Evolutionary conservation across 2,113 vertebrate genomes (phyloP).

Genomic region (Hipposideros armiger): DNA sequence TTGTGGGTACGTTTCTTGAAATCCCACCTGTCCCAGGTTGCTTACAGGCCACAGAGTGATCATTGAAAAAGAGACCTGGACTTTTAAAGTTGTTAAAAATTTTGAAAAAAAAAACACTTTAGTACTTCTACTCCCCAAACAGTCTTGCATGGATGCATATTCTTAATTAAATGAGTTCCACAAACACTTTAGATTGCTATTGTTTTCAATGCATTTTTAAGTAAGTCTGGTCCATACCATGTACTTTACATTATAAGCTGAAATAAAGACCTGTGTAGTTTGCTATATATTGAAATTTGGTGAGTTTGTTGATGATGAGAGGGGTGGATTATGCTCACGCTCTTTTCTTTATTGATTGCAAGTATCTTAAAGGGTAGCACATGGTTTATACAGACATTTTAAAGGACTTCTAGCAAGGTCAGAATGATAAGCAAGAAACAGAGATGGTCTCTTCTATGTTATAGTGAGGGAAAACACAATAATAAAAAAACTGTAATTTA

Average conservation of each 20-base stretch:
- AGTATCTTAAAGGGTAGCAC: not conserved
- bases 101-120: not conserved
- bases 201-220: constrained; percentile 12
- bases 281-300: constrained; percentile 7
- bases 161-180: constrained; percentile 52
- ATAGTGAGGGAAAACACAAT: not conserved
- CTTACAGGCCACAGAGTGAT: not conserved
- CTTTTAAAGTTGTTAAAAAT: constrained; percentile 27
- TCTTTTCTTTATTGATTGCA: not conserved
- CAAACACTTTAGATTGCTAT: not conserved
- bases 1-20: constrained; percentile 10
- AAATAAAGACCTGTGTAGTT: not conserved
- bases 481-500: constrained; percentile 4
- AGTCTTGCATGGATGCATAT: not conserved
- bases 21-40: not conserved
- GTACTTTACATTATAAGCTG: not conserved
- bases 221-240: not conserved
- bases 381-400: not conserved
- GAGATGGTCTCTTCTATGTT: not conserved
- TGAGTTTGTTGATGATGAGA: not conserved
- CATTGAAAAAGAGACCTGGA: not conserved
- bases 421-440: constrained; percentile 18
- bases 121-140: not conserved
- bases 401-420: constrained; percentile 28
- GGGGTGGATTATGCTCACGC: not conserved